Evolutionary conservation across 1,140 invertebrate species (phyloP).

Genomic region (Venturia canescens): DNA sequence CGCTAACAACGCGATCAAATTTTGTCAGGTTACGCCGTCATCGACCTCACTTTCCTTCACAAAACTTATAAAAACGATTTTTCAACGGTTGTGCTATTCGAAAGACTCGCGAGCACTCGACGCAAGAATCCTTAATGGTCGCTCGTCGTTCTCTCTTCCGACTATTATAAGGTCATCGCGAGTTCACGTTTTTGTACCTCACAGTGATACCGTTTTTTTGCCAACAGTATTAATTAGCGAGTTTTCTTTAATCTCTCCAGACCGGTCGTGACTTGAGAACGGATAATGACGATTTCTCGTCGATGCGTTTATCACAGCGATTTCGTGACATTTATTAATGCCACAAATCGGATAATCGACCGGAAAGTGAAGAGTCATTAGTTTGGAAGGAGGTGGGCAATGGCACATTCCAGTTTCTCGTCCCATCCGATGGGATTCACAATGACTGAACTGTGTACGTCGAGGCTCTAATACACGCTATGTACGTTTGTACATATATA

Average conservation of each 20-base stretch:
- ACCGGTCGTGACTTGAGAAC: background rate
- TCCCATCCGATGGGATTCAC: conserved; percentile 13
- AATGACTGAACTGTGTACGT: conserved; percentile 14
- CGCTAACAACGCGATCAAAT: too few species aligned
- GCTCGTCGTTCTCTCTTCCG: too few species aligned
- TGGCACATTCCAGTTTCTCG: background rate
- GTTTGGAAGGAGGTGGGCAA: background rate
- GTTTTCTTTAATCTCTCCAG: background rate
- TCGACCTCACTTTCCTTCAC: too few species aligned
- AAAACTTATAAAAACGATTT: too few species aligned
- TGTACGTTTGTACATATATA: conserved; percentile 59
- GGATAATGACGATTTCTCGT: background rate
- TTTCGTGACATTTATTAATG: conserved; percentile 30
- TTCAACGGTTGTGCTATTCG: too few species aligned
- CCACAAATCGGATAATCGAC: conserved; percentile 7
- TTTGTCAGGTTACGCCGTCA: too few species aligned
- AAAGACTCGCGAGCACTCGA: too few species aligned
- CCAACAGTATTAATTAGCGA: too few species aligned
- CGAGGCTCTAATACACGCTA: background rate
- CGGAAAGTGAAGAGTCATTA: background rate
- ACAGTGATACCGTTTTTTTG: too few species aligned
- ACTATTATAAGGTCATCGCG: too few species aligned
- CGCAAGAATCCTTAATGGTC: too few species aligned
- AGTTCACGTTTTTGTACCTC: too few species aligned
- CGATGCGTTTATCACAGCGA: conserved; percentile 10